Conservation (phyloP, 2,797 vertebrate genomes). For the Clarias pachynema region DNA sequence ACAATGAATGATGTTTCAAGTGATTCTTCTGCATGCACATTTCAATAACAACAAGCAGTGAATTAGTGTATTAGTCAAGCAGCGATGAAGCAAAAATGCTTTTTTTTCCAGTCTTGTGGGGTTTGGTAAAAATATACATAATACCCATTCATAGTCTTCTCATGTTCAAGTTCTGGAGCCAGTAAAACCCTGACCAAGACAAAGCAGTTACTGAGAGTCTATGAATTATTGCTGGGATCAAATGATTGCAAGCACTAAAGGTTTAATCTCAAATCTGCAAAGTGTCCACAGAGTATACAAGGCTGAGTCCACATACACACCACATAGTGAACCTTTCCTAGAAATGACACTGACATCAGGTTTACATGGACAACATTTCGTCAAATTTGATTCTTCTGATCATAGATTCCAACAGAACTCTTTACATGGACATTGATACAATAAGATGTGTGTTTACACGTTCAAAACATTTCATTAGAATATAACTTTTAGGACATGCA, state of each 20-base stretch:
- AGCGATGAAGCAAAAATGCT: not conserved
- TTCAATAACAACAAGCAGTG: not conserved
- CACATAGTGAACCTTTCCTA: not conserved
- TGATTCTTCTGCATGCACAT: not conserved
- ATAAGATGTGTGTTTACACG: no score
- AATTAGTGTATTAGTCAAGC: not conserved
- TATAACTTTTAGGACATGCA: no score
- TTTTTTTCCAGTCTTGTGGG: not conserved
- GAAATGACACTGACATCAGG: no score
- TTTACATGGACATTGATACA: no score
- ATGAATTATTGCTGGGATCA: not conserved
- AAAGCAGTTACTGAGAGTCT: not conserved
- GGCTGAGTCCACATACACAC: not conserved
- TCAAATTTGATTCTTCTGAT: no score
- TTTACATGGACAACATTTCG: no score
- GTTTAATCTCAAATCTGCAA: no score
- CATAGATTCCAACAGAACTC: no score
- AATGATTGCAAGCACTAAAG: not conserved
- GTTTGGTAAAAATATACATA: not conserved
- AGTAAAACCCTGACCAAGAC: not conserved
- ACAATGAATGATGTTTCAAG: not conserved
- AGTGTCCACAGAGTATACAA: not conserved
- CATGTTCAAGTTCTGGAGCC: not conserved
- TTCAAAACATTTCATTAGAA: no score
- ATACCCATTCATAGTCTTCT: not conserved